Evolutionary conservation across 2,888 invertebrate genomes (phyloP).

Genomic region (Hedychridium roseum): DNA sequence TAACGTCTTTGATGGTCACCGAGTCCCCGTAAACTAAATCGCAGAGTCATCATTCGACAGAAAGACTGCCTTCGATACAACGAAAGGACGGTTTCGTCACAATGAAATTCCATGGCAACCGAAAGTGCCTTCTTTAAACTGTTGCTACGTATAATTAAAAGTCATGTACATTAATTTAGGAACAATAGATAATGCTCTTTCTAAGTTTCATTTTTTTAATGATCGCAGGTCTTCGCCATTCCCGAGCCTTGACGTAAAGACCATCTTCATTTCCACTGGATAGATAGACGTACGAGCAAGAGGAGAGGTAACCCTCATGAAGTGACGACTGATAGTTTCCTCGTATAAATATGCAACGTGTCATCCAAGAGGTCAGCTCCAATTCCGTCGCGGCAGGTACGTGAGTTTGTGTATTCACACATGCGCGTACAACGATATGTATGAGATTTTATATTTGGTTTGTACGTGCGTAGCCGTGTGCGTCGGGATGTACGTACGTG

Average conservation of each 20-base stretch:
- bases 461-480: slow-evolving; percentile 13
- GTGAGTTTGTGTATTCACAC: too few relatives aligned
- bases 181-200: too few relatives aligned
- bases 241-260: slow-evolving; percentile 2
- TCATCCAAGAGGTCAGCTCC: slow-evolving; percentile 52
- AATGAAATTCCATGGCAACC: too few relatives aligned
- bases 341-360: slow-evolving; percentile 57
- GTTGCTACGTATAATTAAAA: too few relatives aligned
- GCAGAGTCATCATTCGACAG: slow-evolving; percentile 25
- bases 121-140: too few relatives aligned
- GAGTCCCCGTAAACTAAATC: slow-evolving; percentile 26
- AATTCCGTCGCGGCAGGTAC: slow-evolving; percentile 45
- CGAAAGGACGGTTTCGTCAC: slow-evolving; percentile 5
- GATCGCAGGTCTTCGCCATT: too few relatives aligned
- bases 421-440: too few relatives aligned
- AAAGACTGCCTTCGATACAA: slow-evolving; percentile 9
- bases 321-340: slow-evolving; percentile 51
- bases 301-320: slow-evolving; percentile 24
- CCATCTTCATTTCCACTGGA: slow-evolving; percentile 28
- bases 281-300: slow-evolving; percentile 33
- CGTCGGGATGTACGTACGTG: slow-evolving; percentile 11
- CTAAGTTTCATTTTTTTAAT: too few relatives aligned
- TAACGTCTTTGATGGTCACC: slow-evolving; percentile 22
- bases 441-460: too few relatives aligned
- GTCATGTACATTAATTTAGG: too few relatives aligned